These are phyloP conservation scores for Grapholita molesta DNA, from an alignment of 1,140 invertebrate species.

Conservation along the genomic window DNA sequence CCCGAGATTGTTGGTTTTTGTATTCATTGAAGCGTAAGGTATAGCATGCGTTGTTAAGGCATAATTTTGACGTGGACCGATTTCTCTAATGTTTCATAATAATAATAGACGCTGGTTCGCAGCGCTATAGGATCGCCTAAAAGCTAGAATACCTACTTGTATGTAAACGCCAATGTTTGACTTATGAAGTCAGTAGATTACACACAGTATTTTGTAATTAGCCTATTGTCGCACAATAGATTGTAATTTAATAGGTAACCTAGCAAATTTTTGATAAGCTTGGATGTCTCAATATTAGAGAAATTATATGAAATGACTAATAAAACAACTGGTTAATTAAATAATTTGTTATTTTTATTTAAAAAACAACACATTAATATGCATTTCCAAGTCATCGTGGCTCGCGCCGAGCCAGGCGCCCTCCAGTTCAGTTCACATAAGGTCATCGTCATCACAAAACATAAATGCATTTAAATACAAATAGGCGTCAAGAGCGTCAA, in stretches of 20 bases:
- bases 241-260: background rate
- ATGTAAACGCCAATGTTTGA: background rate
- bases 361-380: slow-evolving; percentile 67
- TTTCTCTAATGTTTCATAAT: too few relatives aligned
- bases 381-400: slow-evolving; percentile 72
- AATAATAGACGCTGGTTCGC: too few relatives aligned
- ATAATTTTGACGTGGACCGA: too few relatives aligned
- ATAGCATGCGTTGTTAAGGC: too few relatives aligned
- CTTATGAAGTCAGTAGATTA: background rate
- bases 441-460: slow-evolving; percentile 47
- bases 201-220: background rate
- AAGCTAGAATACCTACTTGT: too few relatives aligned
- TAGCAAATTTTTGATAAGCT: background rate
- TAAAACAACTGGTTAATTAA: slow-evolving; percentile 65
- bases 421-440: slow-evolving; percentile 20
- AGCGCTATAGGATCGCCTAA: too few relatives aligned
- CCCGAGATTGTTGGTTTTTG: too few relatives aligned
- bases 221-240: background rate
- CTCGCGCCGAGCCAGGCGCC: slow-evolving; percentile 4
- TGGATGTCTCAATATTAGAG: background rate
- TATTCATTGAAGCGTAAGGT: too few relatives aligned
- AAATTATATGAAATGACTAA: slow-evolving; percentile 27
- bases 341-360: slow-evolving; percentile 70
- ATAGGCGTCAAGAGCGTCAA: background rate
- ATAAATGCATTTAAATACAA: slow-evolving; percentile 43